Base-by-base conservation (phyloP, 2,113 vertebrate species). In the Desmodus rotundus region DNA sequence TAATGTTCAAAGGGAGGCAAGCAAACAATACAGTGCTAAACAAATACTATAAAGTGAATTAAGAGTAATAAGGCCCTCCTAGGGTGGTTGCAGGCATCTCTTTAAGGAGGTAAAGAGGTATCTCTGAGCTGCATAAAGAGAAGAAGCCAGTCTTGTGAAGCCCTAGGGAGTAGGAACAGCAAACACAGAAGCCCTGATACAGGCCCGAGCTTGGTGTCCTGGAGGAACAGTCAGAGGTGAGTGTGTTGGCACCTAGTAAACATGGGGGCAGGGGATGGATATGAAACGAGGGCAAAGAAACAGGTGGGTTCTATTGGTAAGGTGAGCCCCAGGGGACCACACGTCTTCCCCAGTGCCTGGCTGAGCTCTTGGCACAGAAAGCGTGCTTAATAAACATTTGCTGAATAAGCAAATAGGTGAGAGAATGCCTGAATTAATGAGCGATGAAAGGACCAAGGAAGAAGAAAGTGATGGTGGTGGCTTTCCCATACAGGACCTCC, bases 241-340 rank as follows among this genome's bases (percentile, higher is more conserved):
- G 16, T 1, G 9, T 36, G 43, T 12, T 63, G 41, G 67, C 63
- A 20, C 22, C 72, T 38, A 2, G 56, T 17, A 13, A 52, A 1
- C 13, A 0, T 10, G 28, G 28, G 41, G 6, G 8, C 1, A 0
- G 73, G 36, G 54, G 56, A 16, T 17, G 20, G 33, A 5, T 22
- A 36, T 11, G 3, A 52, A 9, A 13, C 10, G 10, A 92, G 28
- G 22, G 4, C 58, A 58, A 56, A 80, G 76, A 28, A 45, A 28
- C 38, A 33, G 67, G 33, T 4, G 17, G 31, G 0, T 41, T 63
- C 15, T 0, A 4, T 50, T 9, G 68, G 58, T 47, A 61, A 16
- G 31, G 26, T 3, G n/a, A 15, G 12, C 7, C 36, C 10, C 6
- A 4, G 47, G 0, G 50, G 58, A 26, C 26, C 41, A 28, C 16